Evolutionary conservation across 2,113 vertebrate species (phyloP).

Genomic region (Callorhinus ursinus): DNA sequence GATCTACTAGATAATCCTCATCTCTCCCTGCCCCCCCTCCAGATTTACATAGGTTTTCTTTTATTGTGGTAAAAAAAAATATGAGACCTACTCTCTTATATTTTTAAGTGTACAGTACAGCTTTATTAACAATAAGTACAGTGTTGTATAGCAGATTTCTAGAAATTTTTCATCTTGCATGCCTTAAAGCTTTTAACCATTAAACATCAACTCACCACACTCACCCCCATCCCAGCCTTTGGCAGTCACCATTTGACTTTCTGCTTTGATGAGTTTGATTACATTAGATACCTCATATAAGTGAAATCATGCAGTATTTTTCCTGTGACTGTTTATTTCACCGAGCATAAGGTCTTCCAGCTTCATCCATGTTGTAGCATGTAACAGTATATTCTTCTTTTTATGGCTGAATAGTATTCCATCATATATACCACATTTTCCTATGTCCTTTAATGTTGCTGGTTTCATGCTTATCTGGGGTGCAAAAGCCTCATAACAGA

Average conservation of each 20-base stretch:
- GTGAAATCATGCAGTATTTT: background rate
- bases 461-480: background rate
- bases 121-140: background rate
- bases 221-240: background rate
- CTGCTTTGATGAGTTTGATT: background rate
- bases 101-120: background rate
- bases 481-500: background rate
- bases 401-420: background rate
- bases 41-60: conserved; percentile 50
- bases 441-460: background rate
- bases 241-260: background rate
- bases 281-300: background rate
- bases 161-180: background rate
- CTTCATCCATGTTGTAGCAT: background rate
- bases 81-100: background rate
- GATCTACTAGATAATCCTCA: conserved; percentile 54
- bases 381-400: background rate
- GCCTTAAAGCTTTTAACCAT: background rate
- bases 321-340: background rate
- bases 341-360: background rate
- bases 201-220: background rate
- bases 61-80: background rate
- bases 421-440: background rate
- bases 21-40: background rate
- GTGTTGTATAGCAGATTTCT: background rate